phyloP scores from a whole-genome alignment of 2,888 invertebrate species.

The Conistra vaccinii region DNA sequence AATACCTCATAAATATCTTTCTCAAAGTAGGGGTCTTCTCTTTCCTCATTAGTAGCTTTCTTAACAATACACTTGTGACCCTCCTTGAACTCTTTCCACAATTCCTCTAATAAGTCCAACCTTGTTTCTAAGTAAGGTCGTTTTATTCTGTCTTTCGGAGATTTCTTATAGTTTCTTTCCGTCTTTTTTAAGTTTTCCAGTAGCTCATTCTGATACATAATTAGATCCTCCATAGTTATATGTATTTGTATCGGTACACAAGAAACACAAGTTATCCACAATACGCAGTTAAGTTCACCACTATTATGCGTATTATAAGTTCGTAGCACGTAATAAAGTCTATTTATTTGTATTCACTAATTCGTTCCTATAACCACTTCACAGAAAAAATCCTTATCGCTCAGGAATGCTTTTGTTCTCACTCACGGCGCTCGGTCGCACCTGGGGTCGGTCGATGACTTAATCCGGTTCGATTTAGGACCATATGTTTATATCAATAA shows the following conservation, averaged over 20 bases:
- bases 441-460: too few relatives aligned
- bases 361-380: neutral
- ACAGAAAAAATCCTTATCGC: neutral
- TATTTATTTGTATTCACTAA: neutral
- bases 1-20: neutral
- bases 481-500: too few relatives aligned
- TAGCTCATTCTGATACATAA: conserved; percentile 20
- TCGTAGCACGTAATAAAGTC: neutral
- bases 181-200: conserved; percentile 24
- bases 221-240: conserved; percentile 5
- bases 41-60: neutral
- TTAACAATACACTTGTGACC: conserved; percentile 8
- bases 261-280: neutral
- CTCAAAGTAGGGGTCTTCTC: neutral
- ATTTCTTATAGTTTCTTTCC: conserved; percentile 26
- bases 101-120: too few relatives aligned
- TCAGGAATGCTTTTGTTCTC: too few relatives aligned
- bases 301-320: neutral
- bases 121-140: conserved; percentile 6
- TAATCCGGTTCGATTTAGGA: too few relatives aligned
- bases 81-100: neutral
- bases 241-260: neutral
- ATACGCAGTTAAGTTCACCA: neutral
- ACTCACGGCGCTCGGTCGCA: too few relatives aligned
- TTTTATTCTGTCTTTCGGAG: conserved; percentile 32